Evolutionary conservation across 1,140 invertebrate species (phyloP).

Genomic region (Trachymyrmex septentrionalis): DNA sequence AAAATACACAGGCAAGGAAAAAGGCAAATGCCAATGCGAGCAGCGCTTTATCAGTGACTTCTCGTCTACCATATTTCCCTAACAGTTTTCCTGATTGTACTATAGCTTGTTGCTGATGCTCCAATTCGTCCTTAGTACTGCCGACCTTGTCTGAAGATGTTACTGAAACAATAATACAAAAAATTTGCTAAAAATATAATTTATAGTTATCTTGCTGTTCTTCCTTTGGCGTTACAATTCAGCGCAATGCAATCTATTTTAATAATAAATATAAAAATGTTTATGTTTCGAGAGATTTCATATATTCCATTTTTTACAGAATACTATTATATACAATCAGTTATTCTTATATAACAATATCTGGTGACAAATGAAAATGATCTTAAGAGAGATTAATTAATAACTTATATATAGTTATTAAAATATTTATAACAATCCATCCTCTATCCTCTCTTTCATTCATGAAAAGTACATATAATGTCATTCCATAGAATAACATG

Average conservation of each 20-base stretch:
- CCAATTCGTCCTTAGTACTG: slow-evolving; percentile 94
- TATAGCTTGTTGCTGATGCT: slow-evolving; percentile 94
- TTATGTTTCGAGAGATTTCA: background rate
- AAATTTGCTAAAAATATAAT: background rate
- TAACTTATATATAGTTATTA: slow-evolving; percentile 24
- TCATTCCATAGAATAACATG: background rate
- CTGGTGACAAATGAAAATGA: slow-evolving; percentile 58
- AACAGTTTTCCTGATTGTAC: slow-evolving; percentile 95
- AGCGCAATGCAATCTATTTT: background rate
- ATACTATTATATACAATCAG: slow-evolving; percentile 76
- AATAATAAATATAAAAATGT: slow-evolving; percentile 3
- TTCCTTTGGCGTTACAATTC: background rate
- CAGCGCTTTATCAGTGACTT: slow-evolving; percentile 97
- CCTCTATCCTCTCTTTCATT: background rate
- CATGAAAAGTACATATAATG: background rate
- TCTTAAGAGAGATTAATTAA: slow-evolving; percentile 20
- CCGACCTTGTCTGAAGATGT: slow-evolving; percentile 86
- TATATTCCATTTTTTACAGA: slow-evolving; percentile 72
- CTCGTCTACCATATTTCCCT: slow-evolving; percentile 96
- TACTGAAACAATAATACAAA: slow-evolving; percentile 81
- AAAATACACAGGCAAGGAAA: slow-evolving; percentile 96
- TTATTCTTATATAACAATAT: slow-evolving; percentile 75
- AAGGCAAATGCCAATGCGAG: slow-evolving; percentile 96
- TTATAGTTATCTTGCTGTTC: background rate
- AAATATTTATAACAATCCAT: slow-evolving; percentile 17